Base-by-base conservation (phyloP, 2,888 invertebrate genomes). In the Zelleria hepariella region DNA sequence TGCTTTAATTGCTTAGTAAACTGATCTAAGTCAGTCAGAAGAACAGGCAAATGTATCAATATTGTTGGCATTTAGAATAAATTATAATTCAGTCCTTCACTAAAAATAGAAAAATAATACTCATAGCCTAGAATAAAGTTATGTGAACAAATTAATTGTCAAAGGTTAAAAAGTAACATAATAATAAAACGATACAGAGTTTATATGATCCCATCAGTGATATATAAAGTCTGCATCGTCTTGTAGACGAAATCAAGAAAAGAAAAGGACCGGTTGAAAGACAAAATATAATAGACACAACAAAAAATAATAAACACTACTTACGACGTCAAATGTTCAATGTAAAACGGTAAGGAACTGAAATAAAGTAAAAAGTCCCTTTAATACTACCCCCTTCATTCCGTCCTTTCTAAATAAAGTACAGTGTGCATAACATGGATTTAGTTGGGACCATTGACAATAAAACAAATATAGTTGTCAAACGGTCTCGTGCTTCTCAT, bases 111-210 rank as follows among this genome's bases (percentile, higher is more conserved):
- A 73, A 70, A n/a, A n/a, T n/a, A n/a, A n/a, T 68, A 74, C 68
- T 74, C 67, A 55, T 55, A 55, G 55, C 32, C 55, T 55, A 55
- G 4, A 48, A 47, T 57, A 57, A 57, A n/a, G 18, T 15, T 42
- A 53, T 15, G 53, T 53, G 23, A 42, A 47, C 47, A 57, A 52
- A 52, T 8, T 32, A 8, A 66, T 78, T 76, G 83, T 83, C 82
- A 83, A 82, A 73, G 69, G 70, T 65, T 78, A 80, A 80, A 82
- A 82, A 32, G 21, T 71, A 72, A 77, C 74, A 74, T 65, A n/a
- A 69, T 64, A 48, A 20, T 25, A 52, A 66, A 65, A 68, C 73
- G 71, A 72, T 70, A 69, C 72, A 75, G 68, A 75, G 69, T 68
- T 71, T 68, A 74, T 62, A 65, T 32, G 15, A 18, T 51, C 27